Base-by-base conservation (phyloP, 1,140 invertebrate species). In the Riptortus pedestris region DNA sequence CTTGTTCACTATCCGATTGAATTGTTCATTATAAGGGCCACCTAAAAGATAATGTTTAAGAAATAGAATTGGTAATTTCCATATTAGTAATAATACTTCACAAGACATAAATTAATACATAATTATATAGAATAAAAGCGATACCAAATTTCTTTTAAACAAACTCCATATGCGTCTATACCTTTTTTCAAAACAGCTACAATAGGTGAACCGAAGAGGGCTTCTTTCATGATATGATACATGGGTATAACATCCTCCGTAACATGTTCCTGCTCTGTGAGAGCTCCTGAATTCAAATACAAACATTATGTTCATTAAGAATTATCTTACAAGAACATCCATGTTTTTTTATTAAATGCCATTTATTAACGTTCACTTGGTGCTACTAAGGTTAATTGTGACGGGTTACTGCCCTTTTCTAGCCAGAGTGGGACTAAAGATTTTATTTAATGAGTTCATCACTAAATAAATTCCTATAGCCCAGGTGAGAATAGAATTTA, bases 181-280 rank as follows among this genome's bases (percentile, higher is more conserved):
- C 62, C 62, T 57, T 64, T 64, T 55, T 51, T 26, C 14, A 64
- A 7, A 2, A 33, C 11, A 33, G 29, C 31, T 14, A 55, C 51
- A 20, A 51, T n/a, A 11, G 62, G 62, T 1, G 62, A 64, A 12
- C 62, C 62, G 31, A 64, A 64, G 2, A 64, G 52, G 27, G 55
- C 57, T 28, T 64, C 62, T 26, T 29, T 51, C 62, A 64, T 64
- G 20, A 64, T 38, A 64, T 64, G 62, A 26, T 48, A 64, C n/a
- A 55, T 48, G 18, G 26, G 28, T 16, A 64, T 31, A 2, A 64
- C 51, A 31, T 33, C 29, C 22, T 52, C 27, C 2, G 55, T 58
- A 7, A 45, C 31, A 16, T 59, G 38, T 14, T 64, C 63, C 31
- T 64, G 63, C 27, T 64, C 52, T 7, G 18, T 24, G 2, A 55